Evolutionary conservation across 2,888 invertebrate genomes (phyloP).

Genomic region (Cetonia aurata): DNA sequence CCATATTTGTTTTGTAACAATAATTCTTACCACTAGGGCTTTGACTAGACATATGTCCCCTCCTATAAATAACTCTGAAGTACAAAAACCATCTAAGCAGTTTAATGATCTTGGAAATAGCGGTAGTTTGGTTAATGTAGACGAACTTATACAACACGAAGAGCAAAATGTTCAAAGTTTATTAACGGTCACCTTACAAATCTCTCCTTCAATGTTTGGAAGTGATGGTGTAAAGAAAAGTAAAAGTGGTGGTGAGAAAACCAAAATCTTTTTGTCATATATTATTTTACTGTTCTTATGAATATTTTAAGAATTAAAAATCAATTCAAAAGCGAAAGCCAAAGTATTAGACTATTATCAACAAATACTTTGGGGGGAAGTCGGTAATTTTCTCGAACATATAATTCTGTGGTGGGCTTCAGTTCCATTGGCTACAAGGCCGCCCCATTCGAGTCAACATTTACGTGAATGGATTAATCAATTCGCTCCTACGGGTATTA

Average conservation of each 20-base stretch:
- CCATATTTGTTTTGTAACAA: slow-evolving; percentile 42
- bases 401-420: slow-evolving; percentile 88
- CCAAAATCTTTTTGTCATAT: neutral
- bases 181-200: slow-evolving; percentile 71
- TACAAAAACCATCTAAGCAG: slow-evolving; percentile 60
- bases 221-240: slow-evolving; percentile 73
- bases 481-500: slow-evolving; percentile 70
- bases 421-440: slow-evolving; percentile 77
- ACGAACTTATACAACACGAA: slow-evolving; percentile 76
- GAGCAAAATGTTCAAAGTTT: slow-evolving; percentile 76
- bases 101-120: slow-evolving; percentile 63
- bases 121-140: slow-evolving; percentile 70
- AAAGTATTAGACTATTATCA: slow-evolving; percentile 80
- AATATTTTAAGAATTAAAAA: slow-evolving; percentile 70
- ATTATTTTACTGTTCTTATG: neutral
- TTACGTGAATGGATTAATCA: slow-evolving; percentile 75
- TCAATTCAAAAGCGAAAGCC: slow-evolving; percentile 72
- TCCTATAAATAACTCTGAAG: slow-evolving; percentile 67
- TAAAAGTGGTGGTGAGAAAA: slow-evolving; percentile 62
- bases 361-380: slow-evolving; percentile 83
- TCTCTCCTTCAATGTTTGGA: slow-evolving; percentile 73
- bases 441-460: slow-evolving; percentile 75
- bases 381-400: slow-evolving; percentile 84
- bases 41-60: slow-evolving; percentile 80
- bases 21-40: slow-evolving; percentile 68